Evolutionary conservation across 2,113 vertebrate genomes (phyloP), one percentile per base, ranked within the genome.

Genomic region (Strix uralensis): DNA sequence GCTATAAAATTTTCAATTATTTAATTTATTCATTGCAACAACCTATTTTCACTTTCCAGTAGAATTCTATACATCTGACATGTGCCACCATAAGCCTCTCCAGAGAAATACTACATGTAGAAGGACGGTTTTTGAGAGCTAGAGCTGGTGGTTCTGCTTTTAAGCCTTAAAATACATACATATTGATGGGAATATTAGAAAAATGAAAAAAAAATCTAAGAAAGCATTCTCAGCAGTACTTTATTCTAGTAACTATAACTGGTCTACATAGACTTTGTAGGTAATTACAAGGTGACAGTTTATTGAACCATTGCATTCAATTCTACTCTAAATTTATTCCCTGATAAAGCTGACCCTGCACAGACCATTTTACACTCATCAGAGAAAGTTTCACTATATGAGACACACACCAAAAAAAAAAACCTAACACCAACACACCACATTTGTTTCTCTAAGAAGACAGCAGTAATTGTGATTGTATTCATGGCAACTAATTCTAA

Each of bases 191-290:
- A 72, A 44, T 9, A 67, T 14, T 8, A 46, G 10, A 15, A 83
- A 61, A 20, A 9, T 1, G 4, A 2, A 30, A 7, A 26, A 44
- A 38, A 5, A 3, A 15, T 3, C 9, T 61, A 44, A 59, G 5
- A 52, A 13, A 71, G 7, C 19, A 51, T 54, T 71, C 38, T 25
- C 17, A 54, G 27, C 2, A 32, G 34, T 5, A 70, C 6, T 9
- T 17, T 34, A 59, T 9, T 23, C 4, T 13, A 79, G 20, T 34
- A 71, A 59, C 7, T 25, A 9, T 10, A 78, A 54, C 14, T 66
- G 54, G 13, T 16, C n/a, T 49, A 54, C 3, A 11, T 4, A 66
- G 38, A 15, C 17, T 65, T 66, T 23, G 5, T 20, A 63, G 25
- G 6, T 29, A 78, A 18, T 30, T 75, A 65, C 21, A 88, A 77